phyloP scores from a whole-genome alignment of 1,140 invertebrate species.

The Whitmania pigra region DNA sequence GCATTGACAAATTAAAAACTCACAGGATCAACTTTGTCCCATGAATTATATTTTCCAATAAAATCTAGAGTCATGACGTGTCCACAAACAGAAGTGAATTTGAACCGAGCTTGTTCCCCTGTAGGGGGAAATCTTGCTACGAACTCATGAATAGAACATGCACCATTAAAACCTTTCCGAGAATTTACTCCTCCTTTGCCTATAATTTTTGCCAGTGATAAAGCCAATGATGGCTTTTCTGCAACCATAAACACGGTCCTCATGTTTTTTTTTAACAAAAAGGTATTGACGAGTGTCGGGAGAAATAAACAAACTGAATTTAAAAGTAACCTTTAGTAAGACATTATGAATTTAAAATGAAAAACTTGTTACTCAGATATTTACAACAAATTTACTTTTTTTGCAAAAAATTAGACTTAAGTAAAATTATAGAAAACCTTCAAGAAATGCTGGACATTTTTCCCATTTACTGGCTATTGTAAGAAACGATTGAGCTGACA shows the following conservation, averaged over 20 bases:
- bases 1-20: slow-evolving; percentile 30
- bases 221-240: slow-evolving; percentile 94
- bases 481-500: too few species aligned
- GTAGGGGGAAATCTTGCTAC: slow-evolving; percentile 52
- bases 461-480: too few species aligned
- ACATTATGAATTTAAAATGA: background rate
- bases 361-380: background rate
- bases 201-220: slow-evolving; percentile 82
- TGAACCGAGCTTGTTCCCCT: slow-evolving; percentile 54
- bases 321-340: slow-evolving; percentile 2
- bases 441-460: too few species aligned
- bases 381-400: background rate
- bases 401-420: background rate
- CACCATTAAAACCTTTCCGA: slow-evolving; percentile 78
- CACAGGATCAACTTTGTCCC: slow-evolving; percentile 93
- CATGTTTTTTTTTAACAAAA: slow-evolving; percentile 38
- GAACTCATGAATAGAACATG: slow-evolving; percentile 88
- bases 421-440: background rate
- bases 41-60: slow-evolving; percentile 87
- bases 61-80: slow-evolving; percentile 96
- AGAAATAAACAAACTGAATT: slow-evolving; percentile 1
- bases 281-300: too few species aligned
- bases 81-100: slow-evolving; percentile 97
- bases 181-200: slow-evolving; percentile 68
- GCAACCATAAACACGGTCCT: slow-evolving; percentile 94